phyloP scores from a whole-genome alignment of 2,888 invertebrate species.

The Drosophila basisetae region DNA sequence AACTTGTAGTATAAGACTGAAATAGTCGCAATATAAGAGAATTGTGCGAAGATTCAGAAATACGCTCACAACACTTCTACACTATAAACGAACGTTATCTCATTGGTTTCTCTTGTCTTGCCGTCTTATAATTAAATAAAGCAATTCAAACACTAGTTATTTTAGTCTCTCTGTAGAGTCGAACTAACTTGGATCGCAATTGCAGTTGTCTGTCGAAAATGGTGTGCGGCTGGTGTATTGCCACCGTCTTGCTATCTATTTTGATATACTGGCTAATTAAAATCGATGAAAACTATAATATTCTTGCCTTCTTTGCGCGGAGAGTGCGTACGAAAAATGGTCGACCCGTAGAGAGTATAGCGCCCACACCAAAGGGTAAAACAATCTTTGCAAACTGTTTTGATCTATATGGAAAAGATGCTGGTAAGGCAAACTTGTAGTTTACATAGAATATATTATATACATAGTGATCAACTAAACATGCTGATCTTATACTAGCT shows the following conservation, averaged over 20 bases:
- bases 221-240: conserved; percentile 4
- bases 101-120: conserved; percentile 1
- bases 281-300: conserved; percentile 45
- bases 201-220: conserved; percentile 2
- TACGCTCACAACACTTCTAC: not conserved
- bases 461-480: not conserved
- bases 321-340: conserved; percentile 69
- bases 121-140: not conserved
- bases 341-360: conserved; percentile 56
- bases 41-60: not conserved
- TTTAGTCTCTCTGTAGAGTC: conserved; percentile 29
- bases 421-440: conserved; percentile 17
- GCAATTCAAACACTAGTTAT: not conserved
- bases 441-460: not conserved
- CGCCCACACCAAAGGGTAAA: conserved; percentile 53
- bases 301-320: conserved; percentile 47
- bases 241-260: conserved; percentile 4
- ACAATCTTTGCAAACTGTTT: conserved; percentile 78
- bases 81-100: not conserved
- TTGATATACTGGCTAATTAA: conserved; percentile 37
- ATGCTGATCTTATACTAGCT: conserved; percentile 36
- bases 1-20: conserved; percentile 14
- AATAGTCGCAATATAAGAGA: conserved; percentile 27
- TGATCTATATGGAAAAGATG: conserved; percentile 59
- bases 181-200: conserved; percentile 1